Conservation (phyloP, 1,140 invertebrate genomes). For the Drosophila virilis region DNA sequence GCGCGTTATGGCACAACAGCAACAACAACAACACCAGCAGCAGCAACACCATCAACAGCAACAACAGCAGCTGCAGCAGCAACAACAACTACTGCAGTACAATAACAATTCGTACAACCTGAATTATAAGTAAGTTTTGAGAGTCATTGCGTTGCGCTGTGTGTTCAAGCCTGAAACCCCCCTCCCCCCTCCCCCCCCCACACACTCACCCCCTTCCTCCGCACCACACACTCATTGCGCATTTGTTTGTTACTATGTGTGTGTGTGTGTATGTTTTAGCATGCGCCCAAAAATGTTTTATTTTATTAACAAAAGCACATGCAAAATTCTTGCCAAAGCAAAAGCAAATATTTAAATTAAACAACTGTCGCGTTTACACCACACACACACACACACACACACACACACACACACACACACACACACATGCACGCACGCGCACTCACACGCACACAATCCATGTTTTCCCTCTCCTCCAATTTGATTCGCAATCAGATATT, state of each 20-base stretch:
- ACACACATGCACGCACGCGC: background rate
- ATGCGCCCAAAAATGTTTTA: slow-evolving; percentile 6
- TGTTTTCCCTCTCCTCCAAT: background rate
- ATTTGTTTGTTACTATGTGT: slow-evolving; percentile 20
- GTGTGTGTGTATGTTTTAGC: slow-evolving; percentile 19
- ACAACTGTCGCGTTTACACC: slow-evolving; percentile 19
- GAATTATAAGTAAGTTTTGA: slow-evolving; percentile 79
- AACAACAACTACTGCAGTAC: slow-evolving; percentile 70
- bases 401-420: slow-evolving; percentile 7
- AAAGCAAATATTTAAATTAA: slow-evolving; percentile 34
- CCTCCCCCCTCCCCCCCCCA: background rate
- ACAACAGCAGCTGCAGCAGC: slow-evolving; percentile 46
- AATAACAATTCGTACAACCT: slow-evolving; percentile 78
- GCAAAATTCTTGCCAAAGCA: slow-evolving; percentile 12
- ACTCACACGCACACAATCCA: slow-evolving; percentile 2
- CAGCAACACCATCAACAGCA: slow-evolving; percentile 58
- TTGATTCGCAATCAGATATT: slow-evolving; percentile 7
- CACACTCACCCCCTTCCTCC: background rate
- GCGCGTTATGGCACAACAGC: slow-evolving; percentile 75
- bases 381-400: background rate
- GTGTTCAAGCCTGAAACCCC: slow-evolving; percentile 10
- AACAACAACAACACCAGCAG: slow-evolving; percentile 57
- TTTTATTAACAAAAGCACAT: slow-evolving; percentile 20
- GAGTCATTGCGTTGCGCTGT: slow-evolving; percentile 44
- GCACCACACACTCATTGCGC: slow-evolving; percentile 10